Evolutionary conservation across 2,797 vertebrate species (phyloP).

Genomic region (Rhabdomys pumilio): DNA sequence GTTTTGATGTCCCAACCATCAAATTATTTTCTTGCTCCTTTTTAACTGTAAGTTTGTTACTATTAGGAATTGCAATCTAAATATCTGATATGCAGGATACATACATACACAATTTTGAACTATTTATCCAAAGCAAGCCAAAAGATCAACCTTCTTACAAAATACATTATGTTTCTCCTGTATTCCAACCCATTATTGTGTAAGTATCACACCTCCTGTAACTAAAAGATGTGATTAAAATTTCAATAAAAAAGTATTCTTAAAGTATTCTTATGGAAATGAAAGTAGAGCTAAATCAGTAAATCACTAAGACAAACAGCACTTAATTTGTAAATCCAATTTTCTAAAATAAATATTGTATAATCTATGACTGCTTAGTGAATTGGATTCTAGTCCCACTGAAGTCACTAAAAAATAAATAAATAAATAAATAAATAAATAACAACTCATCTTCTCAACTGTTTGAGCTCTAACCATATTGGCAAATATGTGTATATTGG

Average conservation of each 20-base stretch:
- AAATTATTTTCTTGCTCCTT: background rate
- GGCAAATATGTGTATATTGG: background rate
- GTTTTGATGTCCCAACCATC: background rate
- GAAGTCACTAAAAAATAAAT: background rate
- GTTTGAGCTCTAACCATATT: conserved; percentile 13
- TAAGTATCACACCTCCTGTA: conserved; percentile 65
- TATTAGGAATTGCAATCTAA: background rate
- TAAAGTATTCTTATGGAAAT: background rate
- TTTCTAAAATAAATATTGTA: conserved; percentile 51
- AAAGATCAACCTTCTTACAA: conserved; percentile 30
- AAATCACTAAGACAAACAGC: conserved; percentile 32
- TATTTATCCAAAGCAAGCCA: background rate
- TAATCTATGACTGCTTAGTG: background rate
- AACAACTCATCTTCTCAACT: background rate
- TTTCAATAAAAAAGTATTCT: background rate
- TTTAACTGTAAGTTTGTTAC: background rate
- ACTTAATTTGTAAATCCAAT: conserved; percentile 27
- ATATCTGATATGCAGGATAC: background rate
- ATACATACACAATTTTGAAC: background rate
- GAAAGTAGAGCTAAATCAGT: background rate
- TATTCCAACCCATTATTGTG: conserved; percentile 26
- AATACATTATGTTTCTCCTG: background rate
- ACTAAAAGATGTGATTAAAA: background rate
- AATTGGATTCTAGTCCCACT: background rate
- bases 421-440: background rate